Evolutionary conservation across 2,113 vertebrate species (phyloP).

Genomic region (Notothenia rossii): DNA sequence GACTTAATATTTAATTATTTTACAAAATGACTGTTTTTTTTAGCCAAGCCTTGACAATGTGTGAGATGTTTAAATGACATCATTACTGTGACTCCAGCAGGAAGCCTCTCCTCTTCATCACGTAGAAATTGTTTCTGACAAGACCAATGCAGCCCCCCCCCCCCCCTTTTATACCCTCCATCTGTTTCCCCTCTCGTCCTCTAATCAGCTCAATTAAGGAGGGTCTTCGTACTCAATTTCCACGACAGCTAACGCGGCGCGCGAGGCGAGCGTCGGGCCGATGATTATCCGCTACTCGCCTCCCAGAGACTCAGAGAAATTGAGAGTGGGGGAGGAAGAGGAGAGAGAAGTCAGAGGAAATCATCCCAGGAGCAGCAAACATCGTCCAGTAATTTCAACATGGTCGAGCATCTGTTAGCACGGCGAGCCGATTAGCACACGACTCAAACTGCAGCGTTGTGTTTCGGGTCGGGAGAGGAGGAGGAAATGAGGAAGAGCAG

Average conservation of each 20-base stretch:
- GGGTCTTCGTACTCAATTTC: constrained; percentile 60
- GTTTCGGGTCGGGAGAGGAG: background rate
- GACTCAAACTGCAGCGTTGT: background rate
- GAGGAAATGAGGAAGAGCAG: background rate
- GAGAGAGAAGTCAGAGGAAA: constrained; percentile 1
- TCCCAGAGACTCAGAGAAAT: constrained; percentile 30
- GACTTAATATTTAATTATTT: background rate
- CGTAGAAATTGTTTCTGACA: constrained; percentile 33
- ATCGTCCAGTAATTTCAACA: constrained; percentile 29
- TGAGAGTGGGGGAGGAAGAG: background rate
- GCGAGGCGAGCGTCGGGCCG: constrained; percentile 32
- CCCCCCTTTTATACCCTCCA: constrained; percentile 43
- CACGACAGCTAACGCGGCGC: constrained; percentile 21
- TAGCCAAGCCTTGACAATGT: constrained; percentile 13
- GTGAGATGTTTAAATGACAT: constrained; percentile 28
- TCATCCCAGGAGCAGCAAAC: constrained; percentile 31
- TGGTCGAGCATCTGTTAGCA: constrained; percentile 22
- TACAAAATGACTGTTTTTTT: background rate
- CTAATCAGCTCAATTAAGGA: constrained; percentile 81
- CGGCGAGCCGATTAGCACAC: constrained; percentile 17
- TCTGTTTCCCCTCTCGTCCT: constrained; percentile 72
- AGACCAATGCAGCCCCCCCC: constrained; percentile 4
- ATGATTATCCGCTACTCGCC: constrained; percentile 54
- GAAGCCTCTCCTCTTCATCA: constrained; percentile 16
- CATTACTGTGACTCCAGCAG: constrained; percentile 15